A percentile compares a stretch with the other conserved stretches of the same genome.
Conservation (phyloP, 2,888 invertebrate species). For the Actias luna region DNA sequence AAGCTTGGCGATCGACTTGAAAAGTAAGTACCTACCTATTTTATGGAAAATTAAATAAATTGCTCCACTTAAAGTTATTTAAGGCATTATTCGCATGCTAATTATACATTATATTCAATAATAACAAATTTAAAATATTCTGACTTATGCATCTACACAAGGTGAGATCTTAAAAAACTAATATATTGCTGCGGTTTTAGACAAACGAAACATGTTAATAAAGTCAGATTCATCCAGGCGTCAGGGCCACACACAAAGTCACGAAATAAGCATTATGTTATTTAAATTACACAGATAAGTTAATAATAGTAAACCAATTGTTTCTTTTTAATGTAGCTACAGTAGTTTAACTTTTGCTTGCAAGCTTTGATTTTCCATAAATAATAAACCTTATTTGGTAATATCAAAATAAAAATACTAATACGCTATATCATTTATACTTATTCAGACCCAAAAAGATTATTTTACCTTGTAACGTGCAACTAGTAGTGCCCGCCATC, state of each 20-base stretch:
- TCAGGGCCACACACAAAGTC: slow-evolving; percentile 5
- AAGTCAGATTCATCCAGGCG: background rate
- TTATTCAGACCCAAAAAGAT: background rate
- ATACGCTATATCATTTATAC: too few relatives aligned
- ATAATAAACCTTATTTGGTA: background rate
- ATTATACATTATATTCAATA: background rate
- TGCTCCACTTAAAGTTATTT: background rate
- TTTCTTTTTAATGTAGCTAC: background rate
- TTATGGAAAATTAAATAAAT: slow-evolving; percentile 12
- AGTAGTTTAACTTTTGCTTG: background rate
- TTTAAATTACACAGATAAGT: background rate
- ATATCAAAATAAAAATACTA: background rate
- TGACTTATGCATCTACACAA: background rate
- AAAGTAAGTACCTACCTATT: slow-evolving; percentile 78
- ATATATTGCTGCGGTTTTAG: background rate
- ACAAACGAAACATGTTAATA: background rate
- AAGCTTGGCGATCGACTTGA: slow-evolving; percentile 84
- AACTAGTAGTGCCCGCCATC: too few relatives aligned
- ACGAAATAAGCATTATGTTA: background rate
- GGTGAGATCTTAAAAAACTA: background rate
- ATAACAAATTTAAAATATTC: background rate
- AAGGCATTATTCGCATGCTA: background rate
- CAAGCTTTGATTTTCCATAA: background rate
- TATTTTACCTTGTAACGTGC: background rate
- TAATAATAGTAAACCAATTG: background rate